phyloP scores from a whole-genome alignment of 2,113 vertebrate species.

The Microtus ochrogaster region DNA sequence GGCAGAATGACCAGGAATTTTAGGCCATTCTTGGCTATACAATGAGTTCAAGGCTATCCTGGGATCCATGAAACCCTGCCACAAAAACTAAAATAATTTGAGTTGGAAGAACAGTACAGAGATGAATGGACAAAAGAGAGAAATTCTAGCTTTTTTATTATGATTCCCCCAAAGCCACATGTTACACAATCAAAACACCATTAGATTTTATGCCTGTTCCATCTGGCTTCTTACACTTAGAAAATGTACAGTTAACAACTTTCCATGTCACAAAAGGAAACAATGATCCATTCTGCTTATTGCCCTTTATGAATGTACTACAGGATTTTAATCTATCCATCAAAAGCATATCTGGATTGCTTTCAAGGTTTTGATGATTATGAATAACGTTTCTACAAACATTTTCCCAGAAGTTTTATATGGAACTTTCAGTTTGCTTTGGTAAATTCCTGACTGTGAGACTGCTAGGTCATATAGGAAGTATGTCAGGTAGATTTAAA shows the following conservation, averaged over 20 bases:
- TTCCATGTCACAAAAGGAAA: not conserved
- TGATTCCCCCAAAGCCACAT: not conserved
- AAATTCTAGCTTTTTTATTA: not conserved
- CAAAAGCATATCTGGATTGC: not conserved
- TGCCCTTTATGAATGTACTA: not conserved
- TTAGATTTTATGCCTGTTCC: not conserved
- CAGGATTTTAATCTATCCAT: not conserved
- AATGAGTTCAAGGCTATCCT: not conserved
- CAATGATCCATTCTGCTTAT: not conserved
- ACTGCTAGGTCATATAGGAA: not conserved
- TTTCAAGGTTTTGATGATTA: not conserved
- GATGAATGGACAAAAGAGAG: not conserved
- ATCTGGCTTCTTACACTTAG: not conserved
- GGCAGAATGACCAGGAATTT: no score
- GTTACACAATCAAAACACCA: not conserved
- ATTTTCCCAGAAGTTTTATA: not conserved
- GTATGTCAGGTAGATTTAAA: slow-evolving; percentile 1
- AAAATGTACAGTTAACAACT: not conserved
- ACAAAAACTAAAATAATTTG: not conserved
- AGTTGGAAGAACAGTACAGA: not conserved
- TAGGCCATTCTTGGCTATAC: not conserved
- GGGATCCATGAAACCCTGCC: not conserved
- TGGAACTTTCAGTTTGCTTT: slow-evolving; percentile 8
- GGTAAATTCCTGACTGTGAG: not conserved
- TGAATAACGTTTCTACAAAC: not conserved